These are phyloP conservation scores for Heliconius charithonia DNA, from an alignment of 2,888 invertebrate genomes.

Conservation along the genomic window DNA sequence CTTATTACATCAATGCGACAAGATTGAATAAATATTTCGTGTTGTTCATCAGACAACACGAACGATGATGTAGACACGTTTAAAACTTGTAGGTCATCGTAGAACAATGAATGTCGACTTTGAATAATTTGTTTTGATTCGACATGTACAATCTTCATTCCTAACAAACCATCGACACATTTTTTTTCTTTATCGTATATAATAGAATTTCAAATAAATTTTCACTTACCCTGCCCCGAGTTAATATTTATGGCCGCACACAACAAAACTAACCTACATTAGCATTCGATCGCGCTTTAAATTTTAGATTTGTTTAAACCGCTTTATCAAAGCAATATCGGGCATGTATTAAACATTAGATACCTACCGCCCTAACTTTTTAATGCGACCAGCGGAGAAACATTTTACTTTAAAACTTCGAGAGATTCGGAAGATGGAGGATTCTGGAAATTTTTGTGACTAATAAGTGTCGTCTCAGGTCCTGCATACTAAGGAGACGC, in stretches of 20 bases:
- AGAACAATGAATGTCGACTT: conserved; percentile 68
- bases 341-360: conserved; percentile 81
- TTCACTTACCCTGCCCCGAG: conserved; percentile 64
- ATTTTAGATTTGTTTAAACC: conserved; percentile 81
- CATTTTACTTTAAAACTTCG: conserved; percentile 70
- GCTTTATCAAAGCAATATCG: conserved; percentile 83
- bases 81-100: conserved; percentile 68
- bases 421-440: conserved; percentile 61
- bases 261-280: conserved; percentile 76
- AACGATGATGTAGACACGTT: conserved; percentile 64
- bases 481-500: conserved; percentile 79
- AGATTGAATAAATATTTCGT: conserved; percentile 71
- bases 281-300: conserved; percentile 80
- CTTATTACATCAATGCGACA: conserved; percentile 67
- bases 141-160: conserved; percentile 52
- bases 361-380: conserved; percentile 70
- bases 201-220: conserved; percentile 52
- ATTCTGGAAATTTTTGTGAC: conserved; percentile 80
- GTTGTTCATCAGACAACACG: conserved; percentile 63
- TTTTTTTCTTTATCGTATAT: not conserved
- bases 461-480: conserved; percentile 77
- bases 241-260: conserved; percentile 77
- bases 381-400: conserved; percentile 69
- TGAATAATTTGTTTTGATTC: conserved; percentile 63
- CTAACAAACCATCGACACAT: conserved; percentile 20